A percentile compares a stretch with the other conserved stretches of the same genome.
Conservation (phyloP, 2,888 invertebrate genomes). For the Zeuzera pyrina region DNA sequence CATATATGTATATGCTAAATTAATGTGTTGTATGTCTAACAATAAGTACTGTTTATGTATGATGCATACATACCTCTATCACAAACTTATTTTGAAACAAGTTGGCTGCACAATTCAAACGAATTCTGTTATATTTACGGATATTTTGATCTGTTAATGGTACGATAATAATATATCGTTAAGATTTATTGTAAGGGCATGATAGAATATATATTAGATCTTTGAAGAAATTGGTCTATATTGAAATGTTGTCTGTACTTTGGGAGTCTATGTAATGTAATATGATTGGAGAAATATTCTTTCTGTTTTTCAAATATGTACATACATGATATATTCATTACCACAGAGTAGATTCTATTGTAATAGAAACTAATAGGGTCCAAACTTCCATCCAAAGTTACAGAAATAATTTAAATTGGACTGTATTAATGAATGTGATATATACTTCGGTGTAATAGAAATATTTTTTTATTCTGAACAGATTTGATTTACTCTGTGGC, state of each 20-base stretch:
- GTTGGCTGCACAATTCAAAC: slow-evolving; percentile 14
- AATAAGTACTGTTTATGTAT: no score
- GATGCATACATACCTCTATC: no score
- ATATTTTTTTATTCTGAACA: slow-evolving; percentile 43
- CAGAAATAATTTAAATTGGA: slow-evolving; percentile 55
- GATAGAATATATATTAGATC: slow-evolving; percentile 38
- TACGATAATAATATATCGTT: slow-evolving; percentile 39
- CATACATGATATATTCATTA: slow-evolving; percentile 24
- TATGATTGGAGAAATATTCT: slow-evolving; percentile 36
- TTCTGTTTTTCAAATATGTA: slow-evolving; percentile 24
- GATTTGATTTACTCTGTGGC: slow-evolving; percentile 50
- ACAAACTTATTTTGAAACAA: no score
- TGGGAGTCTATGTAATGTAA: slow-evolving; percentile 52
- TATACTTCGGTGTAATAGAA: slow-evolving; percentile 38
- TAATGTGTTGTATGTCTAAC: no score
- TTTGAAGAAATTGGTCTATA: slow-evolving; percentile 52
- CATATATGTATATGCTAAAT: no score
- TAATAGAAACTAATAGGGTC: slow-evolving; percentile 61
- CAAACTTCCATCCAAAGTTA: slow-evolving; percentile 65
- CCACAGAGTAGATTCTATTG: slow-evolving; percentile 54
- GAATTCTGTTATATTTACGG: slow-evolving; percentile 24
- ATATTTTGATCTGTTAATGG: slow-evolving; percentile 35
- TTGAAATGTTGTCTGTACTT: slow-evolving; percentile 52
- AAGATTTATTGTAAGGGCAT: slow-evolving; percentile 46
- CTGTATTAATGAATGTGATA: slow-evolving; percentile 55